Evolutionary conservation across 2,888 invertebrate species (phyloP).

Genomic region (Chrysodeixis includens): DNA sequence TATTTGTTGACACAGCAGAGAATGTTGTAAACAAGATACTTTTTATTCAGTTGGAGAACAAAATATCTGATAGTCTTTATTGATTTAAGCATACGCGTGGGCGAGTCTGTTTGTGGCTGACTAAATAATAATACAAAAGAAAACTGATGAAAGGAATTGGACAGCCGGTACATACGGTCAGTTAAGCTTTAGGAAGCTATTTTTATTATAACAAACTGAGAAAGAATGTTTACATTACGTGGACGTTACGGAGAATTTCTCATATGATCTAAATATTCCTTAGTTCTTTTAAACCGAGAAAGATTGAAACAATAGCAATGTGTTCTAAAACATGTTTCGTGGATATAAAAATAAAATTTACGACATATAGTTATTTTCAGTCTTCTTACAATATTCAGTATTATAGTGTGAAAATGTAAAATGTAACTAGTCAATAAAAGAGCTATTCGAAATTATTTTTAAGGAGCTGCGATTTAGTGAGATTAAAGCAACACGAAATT

Average conservation of each 20-base stretch:
- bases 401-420: slow-evolving; percentile 21
- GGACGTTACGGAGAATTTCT: slow-evolving; percentile 21
- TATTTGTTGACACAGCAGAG: slow-evolving; percentile 1
- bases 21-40: slow-evolving; percentile 17
- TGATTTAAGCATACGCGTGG: slow-evolving; percentile 52
- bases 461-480: slow-evolving; percentile 12
- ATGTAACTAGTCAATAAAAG: not conserved
- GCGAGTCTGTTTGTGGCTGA: slow-evolving; percentile 58
- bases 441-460: not conserved
- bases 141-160: slow-evolving; percentile 62
- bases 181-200: slow-evolving; percentile 67
- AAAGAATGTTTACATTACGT: slow-evolving; percentile 37
- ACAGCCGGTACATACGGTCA: slow-evolving; percentile 64
- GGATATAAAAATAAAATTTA: slow-evolving; percentile 32
- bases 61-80: slow-evolving; percentile 44
- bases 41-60: slow-evolving; percentile 35
- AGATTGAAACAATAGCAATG: slow-evolving; percentile 24
- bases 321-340: slow-evolving; percentile 18
- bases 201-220: slow-evolving; percentile 55
- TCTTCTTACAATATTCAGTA: slow-evolving; percentile 40
- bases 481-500: slow-evolving; percentile 19
- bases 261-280: slow-evolving; percentile 16
- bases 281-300: slow-evolving; percentile 18
- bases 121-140: slow-evolving; percentile 66
- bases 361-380: slow-evolving; percentile 33